A percentile compares a stretch with the other conserved stretches of the same genome.
phyloP scores from a whole-genome alignment of 1,140 invertebrate genomes.

The Atta texana region DNA sequence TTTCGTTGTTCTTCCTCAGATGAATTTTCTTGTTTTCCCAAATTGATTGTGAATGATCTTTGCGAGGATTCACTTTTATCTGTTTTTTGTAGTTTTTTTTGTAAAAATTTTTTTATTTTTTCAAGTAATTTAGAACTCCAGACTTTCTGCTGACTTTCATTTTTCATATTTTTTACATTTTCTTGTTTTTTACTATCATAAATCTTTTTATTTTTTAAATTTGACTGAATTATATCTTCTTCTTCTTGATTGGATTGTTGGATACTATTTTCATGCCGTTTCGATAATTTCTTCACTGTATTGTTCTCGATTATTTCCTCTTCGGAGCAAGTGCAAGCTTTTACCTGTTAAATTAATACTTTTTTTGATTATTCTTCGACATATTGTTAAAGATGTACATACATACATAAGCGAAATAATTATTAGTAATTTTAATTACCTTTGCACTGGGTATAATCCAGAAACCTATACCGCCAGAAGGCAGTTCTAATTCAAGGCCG shows the following conservation, averaged over 20 bases:
- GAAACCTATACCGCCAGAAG: conserved; percentile 87
- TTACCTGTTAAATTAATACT: conserved; percentile 68
- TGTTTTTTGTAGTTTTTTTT: not conserved
- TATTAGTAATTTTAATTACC: conserved; percentile 73
- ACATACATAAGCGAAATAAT: not conserved
- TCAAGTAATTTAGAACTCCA: conserved; percentile 6
- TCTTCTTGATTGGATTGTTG: conserved; percentile 42
- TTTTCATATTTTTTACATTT: not conserved
- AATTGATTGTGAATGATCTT: not conserved
- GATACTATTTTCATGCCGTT: not conserved
- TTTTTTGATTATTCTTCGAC: not conserved
- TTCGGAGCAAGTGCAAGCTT: conserved; percentile 71
- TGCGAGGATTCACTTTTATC: not conserved
- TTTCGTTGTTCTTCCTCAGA: not conserved
- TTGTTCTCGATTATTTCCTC: conserved; percentile 61
- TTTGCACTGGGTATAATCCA: conserved; percentile 87
- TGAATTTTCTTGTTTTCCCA: not conserved
- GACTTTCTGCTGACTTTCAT: not conserved
- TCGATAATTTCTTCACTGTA: conserved; percentile 19
- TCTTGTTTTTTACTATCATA: not conserved
- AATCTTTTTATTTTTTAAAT: not conserved
- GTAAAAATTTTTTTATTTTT: conserved; percentile 18
- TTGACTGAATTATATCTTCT: not conserved
- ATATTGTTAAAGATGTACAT: not conserved
- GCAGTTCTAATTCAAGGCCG: conserved; percentile 85